phyloP scores from a whole-genome alignment of 2,113 vertebrate species.

The Otis tarda region DNA sequence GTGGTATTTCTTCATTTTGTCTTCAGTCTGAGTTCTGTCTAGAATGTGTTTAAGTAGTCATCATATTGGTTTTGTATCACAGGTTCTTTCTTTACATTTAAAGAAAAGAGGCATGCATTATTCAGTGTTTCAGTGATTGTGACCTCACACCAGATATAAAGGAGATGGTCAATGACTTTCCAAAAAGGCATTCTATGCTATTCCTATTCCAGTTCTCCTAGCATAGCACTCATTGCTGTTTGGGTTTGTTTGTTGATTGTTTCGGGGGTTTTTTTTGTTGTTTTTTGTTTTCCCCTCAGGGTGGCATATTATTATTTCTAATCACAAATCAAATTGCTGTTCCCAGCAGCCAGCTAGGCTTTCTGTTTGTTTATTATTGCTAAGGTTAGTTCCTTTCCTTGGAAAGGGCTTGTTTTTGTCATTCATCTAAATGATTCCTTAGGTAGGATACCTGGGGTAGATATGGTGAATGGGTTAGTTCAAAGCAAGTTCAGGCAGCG shows the following conservation, averaged over 20 bases:
- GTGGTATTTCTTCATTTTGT: slow-evolving; percentile 14
- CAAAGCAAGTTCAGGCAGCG: background rate
- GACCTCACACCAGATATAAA: background rate
- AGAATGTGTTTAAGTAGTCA: background rate
- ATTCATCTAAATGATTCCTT: background rate
- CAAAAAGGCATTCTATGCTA: background rate
- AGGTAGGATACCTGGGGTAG: no score
- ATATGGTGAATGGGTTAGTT: background rate
- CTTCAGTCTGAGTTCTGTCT: background rate
- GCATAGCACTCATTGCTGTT: background rate
- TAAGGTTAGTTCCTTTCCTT: background rate
- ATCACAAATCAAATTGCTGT: background rate
- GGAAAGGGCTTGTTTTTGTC: background rate
- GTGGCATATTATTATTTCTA: background rate
- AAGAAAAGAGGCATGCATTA: background rate
- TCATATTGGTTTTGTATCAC: background rate
- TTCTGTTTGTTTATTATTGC: background rate
- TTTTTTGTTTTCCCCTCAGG: background rate
- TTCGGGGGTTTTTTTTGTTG: background rate
- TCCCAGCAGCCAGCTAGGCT: background rate
- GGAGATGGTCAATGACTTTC: background rate
- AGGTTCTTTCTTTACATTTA: background rate
- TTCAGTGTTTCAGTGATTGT: fast-evolving
- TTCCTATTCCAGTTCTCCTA: background rate
- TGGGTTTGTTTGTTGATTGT: background rate